Conservation (phyloP, 2,797 vertebrate species). For the Sarcoramphus papa region DNA sequence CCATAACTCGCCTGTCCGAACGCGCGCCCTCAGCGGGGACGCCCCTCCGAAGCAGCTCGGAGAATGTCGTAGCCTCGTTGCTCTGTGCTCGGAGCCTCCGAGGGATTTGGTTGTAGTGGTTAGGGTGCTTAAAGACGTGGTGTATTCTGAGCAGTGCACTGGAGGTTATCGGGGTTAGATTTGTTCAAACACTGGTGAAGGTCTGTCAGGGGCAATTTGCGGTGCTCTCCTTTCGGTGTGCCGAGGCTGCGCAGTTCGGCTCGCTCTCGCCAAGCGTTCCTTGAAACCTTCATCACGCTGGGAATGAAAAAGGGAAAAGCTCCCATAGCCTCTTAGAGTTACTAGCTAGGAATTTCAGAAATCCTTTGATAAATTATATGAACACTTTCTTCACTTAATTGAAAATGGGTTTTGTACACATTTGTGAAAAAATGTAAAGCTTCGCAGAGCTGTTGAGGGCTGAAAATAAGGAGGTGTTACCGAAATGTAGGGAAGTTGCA, state of each 20-base stretch:
- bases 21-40: accelerated
- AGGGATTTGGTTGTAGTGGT: background rate
- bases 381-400: background rate
- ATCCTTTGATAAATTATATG: background rate
- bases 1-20: background rate
- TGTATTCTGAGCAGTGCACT: background rate
- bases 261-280: accelerated
- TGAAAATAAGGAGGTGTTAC: background rate
- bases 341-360: background rate
- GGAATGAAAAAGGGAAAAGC: background rate
- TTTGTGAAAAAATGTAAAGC: background rate
- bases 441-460: background rate
- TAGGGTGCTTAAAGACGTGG: background rate
- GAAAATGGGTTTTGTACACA: background rate
- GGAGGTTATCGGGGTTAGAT: background rate
- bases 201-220: background rate
- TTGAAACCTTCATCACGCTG: background rate
- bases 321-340: background rate
- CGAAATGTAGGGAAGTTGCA: background rate
- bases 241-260: accelerated
- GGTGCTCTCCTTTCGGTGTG: accelerated
- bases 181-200: background rate
- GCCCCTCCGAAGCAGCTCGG: background rate
- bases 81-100: background rate
- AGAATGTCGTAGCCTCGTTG: accelerated